phyloP scores from a whole-genome alignment of 2,797 vertebrate genomes.

The Rhinichthys osculus region DNA sequence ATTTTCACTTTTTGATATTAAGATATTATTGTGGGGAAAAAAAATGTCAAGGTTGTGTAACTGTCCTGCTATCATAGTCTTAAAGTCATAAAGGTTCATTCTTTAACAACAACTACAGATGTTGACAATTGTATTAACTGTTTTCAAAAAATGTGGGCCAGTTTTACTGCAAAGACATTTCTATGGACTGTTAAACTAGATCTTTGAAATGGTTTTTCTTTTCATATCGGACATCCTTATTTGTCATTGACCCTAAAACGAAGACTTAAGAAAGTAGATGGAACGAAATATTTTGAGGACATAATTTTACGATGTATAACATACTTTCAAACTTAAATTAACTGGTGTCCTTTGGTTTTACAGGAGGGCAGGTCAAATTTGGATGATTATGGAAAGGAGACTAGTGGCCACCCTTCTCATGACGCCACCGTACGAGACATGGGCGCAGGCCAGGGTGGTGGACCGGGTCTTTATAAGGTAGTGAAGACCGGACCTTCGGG shows the following conservation, averaged over 20 bases:
- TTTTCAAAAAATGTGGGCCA: not conserved
- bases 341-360: slow-evolving; percentile 79
- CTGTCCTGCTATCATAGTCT: not conserved
- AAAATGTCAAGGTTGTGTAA: not conserved
- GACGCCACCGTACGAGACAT: slow-evolving; percentile 92
- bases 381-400: slow-evolving; percentile 96
- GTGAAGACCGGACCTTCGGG: slow-evolving; percentile 99
- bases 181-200: not conserved
- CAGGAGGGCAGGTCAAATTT: slow-evolving; percentile 93
- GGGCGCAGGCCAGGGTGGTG: slow-evolving; percentile 91
- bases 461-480: slow-evolving; percentile 99
- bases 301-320: slow-evolving; percentile 10
- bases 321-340: slow-evolving; percentile 59
- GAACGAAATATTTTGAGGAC: not conserved
- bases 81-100: not conserved
- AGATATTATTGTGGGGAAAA: not conserved
- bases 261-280: too few relatives aligned
- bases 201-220: not conserved
- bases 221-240: not conserved
- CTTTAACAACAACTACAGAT: not conserved
- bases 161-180: not conserved
- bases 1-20: not conserved
- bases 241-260: not conserved
- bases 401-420: slow-evolving; percentile 91
- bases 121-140: not conserved